These are phyloP conservation scores for Puntigrus tetrazona DNA, from an alignment of 2,113 vertebrate species.

Conservation along the genomic window DNA sequence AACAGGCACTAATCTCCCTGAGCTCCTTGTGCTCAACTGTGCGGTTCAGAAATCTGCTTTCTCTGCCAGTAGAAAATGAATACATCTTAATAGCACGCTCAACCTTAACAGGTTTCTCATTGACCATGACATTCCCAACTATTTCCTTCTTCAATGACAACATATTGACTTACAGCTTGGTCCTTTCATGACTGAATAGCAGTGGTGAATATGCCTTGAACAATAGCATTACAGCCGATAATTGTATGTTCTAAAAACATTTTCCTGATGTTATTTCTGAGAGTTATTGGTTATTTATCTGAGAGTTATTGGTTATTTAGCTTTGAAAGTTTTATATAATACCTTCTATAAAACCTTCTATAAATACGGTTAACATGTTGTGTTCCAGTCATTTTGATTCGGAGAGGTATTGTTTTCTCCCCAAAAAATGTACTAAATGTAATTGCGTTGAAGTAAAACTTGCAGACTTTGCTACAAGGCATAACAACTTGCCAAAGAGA, in stretches of 20 bases:
- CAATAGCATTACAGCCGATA: background rate
- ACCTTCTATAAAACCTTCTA: too few relatives aligned
- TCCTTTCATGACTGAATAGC: background rate
- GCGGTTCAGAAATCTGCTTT: slow-evolving; percentile 3
- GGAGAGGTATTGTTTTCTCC: too few relatives aligned
- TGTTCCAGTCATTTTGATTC: too few relatives aligned
- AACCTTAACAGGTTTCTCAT: slow-evolving; percentile 9
- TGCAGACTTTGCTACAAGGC: background rate
- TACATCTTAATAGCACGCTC: background rate
- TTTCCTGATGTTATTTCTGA: background rate
- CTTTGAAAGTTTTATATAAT: too few relatives aligned
- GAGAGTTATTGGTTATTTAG: too few relatives aligned
- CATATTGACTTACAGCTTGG: background rate
- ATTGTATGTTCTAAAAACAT: background rate
- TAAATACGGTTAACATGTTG: too few relatives aligned
- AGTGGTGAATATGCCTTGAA: background rate
- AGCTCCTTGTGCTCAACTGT: slow-evolving; percentile 5
- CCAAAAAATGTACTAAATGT: background rate
- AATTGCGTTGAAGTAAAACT: background rate
- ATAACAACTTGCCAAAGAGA: background rate
- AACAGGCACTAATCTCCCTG: slow-evolving; percentile 25
- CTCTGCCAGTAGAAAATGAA: slow-evolving; percentile 18
- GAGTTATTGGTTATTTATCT: too few relatives aligned
- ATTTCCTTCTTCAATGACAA: background rate
- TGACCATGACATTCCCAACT: background rate